Conservation (phyloP, 1,140 invertebrate genomes). For the Halotydeus destructor region DNA sequence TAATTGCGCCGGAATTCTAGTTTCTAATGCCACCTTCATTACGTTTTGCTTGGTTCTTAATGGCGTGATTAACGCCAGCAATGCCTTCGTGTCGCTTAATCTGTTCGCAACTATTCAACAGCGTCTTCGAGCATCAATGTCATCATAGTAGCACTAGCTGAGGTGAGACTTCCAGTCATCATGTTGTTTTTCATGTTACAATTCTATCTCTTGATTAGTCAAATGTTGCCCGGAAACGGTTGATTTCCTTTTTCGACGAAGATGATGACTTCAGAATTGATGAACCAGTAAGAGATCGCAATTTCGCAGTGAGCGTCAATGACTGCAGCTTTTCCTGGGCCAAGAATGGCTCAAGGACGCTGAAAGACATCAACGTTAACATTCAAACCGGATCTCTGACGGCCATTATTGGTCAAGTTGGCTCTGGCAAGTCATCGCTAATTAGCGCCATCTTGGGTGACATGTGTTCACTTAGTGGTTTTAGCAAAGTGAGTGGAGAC, state of each 20-base stretch:
- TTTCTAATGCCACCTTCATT: slow-evolving; percentile 14
- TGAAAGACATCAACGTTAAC: slow-evolving; percentile 25
- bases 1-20: slow-evolving; percentile 3
- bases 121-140: too few species aligned
- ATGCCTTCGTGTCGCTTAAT: slow-evolving; percentile 32
- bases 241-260: too few species aligned
- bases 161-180: too few species aligned
- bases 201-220: too few species aligned
- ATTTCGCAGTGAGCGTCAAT: slow-evolving; percentile 23
- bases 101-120: too few species aligned
- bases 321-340: slow-evolving; percentile 31
- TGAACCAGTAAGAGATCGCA: too few species aligned
- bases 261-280: too few species aligned
- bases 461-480: slow-evolving; percentile 30
- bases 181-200: too few species aligned
- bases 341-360: slow-evolving; percentile 18
- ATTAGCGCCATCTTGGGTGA: slow-evolving; percentile 36
- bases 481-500: slow-evolving; percentile 25
- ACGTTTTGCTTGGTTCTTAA: slow-evolving; percentile 22
- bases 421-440: slow-evolving; percentile 36
- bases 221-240: too few species aligned
- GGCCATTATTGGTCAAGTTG: slow-evolving; percentile 36
- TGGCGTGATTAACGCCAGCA: slow-evolving; percentile 25
- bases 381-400: slow-evolving; percentile 23
- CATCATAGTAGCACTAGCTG: too few species aligned